A percentile compares a stretch with the other conserved stretches of the same genome.
These are phyloP conservation scores for Scaptodrosophila lebanonensis DNA, from an alignment of 1,140 invertebrate species.

Conservation along the genomic window DNA sequence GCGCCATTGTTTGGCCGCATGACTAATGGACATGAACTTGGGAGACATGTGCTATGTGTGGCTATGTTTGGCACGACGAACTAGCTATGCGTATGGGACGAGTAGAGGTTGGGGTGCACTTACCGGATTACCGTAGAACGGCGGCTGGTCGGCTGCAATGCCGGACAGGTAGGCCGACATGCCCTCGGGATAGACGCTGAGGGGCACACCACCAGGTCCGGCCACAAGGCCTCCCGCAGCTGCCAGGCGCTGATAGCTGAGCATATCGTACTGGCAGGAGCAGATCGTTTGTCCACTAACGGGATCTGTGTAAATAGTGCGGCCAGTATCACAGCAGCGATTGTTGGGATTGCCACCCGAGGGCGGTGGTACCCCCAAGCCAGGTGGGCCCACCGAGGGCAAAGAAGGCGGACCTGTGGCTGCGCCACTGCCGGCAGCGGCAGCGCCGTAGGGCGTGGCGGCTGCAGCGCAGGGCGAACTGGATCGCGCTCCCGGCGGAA, in stretches of 20 bases:
- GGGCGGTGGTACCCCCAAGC: constrained; percentile 39
- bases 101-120: constrained; percentile 76
- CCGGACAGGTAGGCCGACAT: constrained; percentile 89
- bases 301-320: constrained; percentile 94
- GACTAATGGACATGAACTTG: constrained; percentile 56
- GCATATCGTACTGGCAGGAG: constrained; percentile 91
- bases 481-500: constrained; percentile 78
- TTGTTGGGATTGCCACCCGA: constrained; percentile 73
- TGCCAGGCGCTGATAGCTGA: constrained; percentile 88
- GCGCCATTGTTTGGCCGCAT: constrained; percentile 64
- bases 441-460: constrained; percentile 71
- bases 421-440: constrained; percentile 64
- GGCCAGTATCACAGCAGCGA: constrained; percentile 93
- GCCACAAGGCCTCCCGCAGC: constrained; percentile 80
- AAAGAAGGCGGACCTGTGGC: constrained; percentile 73
- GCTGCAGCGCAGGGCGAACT: constrained; percentile 77
- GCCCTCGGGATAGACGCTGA: constrained; percentile 85
- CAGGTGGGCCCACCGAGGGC: constrained; percentile 43
- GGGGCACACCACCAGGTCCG: constrained; percentile 78
- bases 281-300: constrained; percentile 94
- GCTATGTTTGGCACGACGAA: neutral
- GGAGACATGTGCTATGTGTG: neutral
- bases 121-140: constrained; percentile 89
- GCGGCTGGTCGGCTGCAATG: constrained; percentile 87
- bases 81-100: no score